These are phyloP conservation scores for Tromatobia lineatoria DNA, from an alignment of 2,888 invertebrate species.

Conservation along the genomic window DNA sequence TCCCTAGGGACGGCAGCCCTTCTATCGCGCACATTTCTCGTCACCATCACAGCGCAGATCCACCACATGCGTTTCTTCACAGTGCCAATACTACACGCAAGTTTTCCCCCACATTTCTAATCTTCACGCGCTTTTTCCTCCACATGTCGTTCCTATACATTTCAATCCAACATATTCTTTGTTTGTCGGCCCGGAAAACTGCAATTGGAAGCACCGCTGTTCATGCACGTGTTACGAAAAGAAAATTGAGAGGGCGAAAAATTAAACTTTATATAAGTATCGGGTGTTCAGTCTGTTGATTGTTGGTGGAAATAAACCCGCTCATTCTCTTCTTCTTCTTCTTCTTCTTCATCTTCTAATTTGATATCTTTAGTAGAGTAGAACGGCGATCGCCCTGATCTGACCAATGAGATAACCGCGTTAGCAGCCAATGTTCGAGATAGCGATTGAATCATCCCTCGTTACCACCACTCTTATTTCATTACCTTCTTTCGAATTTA, in stretches of 20 bases:
- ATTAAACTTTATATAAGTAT: slow-evolving; percentile 13
- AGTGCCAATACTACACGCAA: no score
- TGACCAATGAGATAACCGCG: neutral
- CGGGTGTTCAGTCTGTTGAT: neutral
- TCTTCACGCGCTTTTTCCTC: no score
- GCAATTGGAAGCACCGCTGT: no score
- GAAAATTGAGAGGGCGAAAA: neutral
- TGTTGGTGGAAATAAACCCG: neutral
- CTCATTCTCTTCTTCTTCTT: neutral
- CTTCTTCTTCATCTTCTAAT: neutral
- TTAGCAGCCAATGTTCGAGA: neutral
- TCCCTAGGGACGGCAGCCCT: no score
- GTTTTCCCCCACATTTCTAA: no score
- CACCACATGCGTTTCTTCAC: no score
- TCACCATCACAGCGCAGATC: no score
- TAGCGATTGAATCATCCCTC: neutral
- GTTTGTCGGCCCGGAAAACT: no score
- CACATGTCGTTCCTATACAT: no score
- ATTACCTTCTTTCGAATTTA: neutral
- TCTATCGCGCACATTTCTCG: no score
- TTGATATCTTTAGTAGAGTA: neutral
- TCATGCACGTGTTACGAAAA: no score
- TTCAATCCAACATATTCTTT: no score
- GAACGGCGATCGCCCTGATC: neutral
- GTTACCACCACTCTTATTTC: neutral